These are phyloP conservation scores for Rhyzopertha dominica DNA, from an alignment of 1,140 invertebrate genomes.

Conservation along the genomic window DNA sequence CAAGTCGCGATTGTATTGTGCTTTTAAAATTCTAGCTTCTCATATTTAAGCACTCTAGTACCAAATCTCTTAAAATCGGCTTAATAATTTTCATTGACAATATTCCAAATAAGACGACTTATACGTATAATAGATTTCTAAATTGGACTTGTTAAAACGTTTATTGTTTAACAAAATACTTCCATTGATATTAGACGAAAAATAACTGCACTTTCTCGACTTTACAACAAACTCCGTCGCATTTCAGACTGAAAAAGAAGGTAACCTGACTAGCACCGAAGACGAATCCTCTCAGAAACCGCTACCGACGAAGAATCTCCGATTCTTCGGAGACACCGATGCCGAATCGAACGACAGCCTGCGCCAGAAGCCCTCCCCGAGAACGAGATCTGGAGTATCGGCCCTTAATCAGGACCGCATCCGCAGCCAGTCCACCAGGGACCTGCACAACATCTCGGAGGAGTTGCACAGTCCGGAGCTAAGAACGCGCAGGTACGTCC, in stretches of 20 bases:
- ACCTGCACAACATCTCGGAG: conserved; percentile 55
- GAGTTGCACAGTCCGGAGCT: conserved; percentile 48
- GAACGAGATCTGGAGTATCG: conserved; percentile 26
- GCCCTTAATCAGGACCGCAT: conserved; percentile 9
- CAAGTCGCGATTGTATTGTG: no score
- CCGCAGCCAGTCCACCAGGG: conserved; percentile 45
- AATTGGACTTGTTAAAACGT: no score
- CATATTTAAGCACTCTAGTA: no score
- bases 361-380: conserved; percentile 41
- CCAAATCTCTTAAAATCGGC: no score
- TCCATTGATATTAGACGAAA: no score
- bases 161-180: no score
- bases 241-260: conserved; percentile 33
- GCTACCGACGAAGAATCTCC: conserved; percentile 59
- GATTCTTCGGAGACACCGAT: conserved; percentile 78
- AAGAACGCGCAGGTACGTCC: conserved; percentile 43
- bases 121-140: no score
- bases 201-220: no score
- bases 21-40: no score
- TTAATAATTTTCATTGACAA: no score
- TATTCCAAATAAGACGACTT: no score
- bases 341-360: conserved; percentile 59
- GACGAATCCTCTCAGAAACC: conserved; percentile 44
- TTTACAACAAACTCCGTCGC: no score
- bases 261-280: conserved; percentile 43